phyloP scores from a whole-genome alignment of 2,888 invertebrate species.

The Gasteruption jaculator region DNA sequence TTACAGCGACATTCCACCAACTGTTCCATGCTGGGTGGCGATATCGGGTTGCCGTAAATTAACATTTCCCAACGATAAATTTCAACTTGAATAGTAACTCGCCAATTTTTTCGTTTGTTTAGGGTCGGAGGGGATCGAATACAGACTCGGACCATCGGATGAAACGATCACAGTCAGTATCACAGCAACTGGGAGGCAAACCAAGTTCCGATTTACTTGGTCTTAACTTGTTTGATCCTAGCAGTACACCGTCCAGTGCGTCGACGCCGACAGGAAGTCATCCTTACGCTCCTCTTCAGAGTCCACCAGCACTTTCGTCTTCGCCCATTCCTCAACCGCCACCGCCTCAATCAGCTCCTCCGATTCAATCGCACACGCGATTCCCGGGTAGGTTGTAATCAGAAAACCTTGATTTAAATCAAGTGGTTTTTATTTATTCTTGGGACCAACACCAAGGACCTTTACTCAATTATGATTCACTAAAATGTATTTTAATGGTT shows the following conservation, averaged over 20 bases:
- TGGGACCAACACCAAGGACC: no score
- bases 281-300: conserved; percentile 79
- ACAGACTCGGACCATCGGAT: conserved; percentile 63
- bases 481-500: conserved; percentile 6
- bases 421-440: no score
- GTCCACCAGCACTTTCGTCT: conserved; percentile 55
- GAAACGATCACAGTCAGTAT: conserved; percentile 71
- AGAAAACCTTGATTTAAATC: conserved; percentile 4
- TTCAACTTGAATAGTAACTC: no score
- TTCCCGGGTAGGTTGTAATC: conserved; percentile 52
- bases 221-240: conserved; percentile 67
- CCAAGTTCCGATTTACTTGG: conserved; percentile 77
- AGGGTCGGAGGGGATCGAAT: conserved; percentile 66
- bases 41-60: no score
- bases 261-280: conserved; percentile 72
- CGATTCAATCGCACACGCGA: conserved; percentile 44
- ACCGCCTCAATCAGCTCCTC: conserved; percentile 44
- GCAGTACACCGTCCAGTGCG: conserved; percentile 79
- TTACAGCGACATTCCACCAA: no score
- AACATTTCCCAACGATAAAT: no score
- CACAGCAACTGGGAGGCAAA: conserved; percentile 70
- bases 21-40: no score
- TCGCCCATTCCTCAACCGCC: conserved; percentile 40
- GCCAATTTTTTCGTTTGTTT: conserved; percentile 21
- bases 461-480: neutral